Base-by-base conservation (phyloP, 2,888 invertebrate genomes). In the Flabesymbios commensalis region DNA sequence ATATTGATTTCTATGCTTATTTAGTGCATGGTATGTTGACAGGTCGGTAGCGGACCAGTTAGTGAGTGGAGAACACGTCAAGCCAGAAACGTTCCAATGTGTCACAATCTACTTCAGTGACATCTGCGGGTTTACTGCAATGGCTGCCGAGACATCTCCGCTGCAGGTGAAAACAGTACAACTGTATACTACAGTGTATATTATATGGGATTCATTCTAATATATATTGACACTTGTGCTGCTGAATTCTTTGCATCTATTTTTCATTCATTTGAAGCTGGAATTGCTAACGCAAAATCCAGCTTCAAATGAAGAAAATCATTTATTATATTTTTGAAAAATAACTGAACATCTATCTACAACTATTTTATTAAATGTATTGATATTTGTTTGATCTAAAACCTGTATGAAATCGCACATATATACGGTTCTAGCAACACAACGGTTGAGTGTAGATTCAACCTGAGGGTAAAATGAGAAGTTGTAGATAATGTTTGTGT, bases 51-150 rank as follows among this genome's bases (percentile, higher is more conserved):
- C 94, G 0, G 93, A 93, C 67, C 92, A 93, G 77, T 83, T 96
- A 68, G 94, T 94, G 82, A 87, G 89, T 66, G 95, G 94, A 0
- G 87, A 91, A 70, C 89, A 91, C 78, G 94, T 95, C 3, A 87
- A 92, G 81, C 93, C 95, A 0, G 95, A 95, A 83, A 88, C 89
- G 77, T 95, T 93, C 81, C 91, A 93, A 77, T 90, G 89, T 67
- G 92, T 96, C 56, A 94, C 94, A 1, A 94, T 95, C 70, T 95
- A 94, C 83, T 95, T 95, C 84, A 94, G 93, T 78, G 95, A 95
- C 80, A 94, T 94, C 4, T 93, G 93, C 17, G 94, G 79, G 3
- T 81, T 81, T 59, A 94, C 94, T 0, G 86, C 90, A 41, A 91
- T 94, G 90, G 92, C 92, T 0, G 93, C 93, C 0, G 90, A 92